Evolutionary conservation across 2,888 invertebrate genomes (phyloP).

Genomic region (Digitonthophagus gazella): DNA sequence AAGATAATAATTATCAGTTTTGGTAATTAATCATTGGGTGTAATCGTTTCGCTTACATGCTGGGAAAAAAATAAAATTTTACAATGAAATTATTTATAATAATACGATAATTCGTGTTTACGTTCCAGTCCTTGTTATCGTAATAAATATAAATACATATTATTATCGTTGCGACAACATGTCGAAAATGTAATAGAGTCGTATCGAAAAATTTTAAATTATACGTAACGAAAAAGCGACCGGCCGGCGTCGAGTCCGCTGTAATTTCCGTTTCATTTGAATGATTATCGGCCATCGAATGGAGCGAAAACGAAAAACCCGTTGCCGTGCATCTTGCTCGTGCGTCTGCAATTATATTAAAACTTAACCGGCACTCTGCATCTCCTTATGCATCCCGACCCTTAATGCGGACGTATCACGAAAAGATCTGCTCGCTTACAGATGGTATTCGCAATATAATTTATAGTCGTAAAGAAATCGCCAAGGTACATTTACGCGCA

Average conservation of each 20-base stretch:
- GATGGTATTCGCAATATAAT: constrained; percentile 17
- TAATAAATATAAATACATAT: background rate
- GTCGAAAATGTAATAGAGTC: background rate
- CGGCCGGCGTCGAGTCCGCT: background rate
- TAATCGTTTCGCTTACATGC: too few relatives aligned
- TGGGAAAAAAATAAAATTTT: too few relatives aligned
- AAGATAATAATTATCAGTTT: background rate
- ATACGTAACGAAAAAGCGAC: background rate
- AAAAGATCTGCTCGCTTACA: constrained; percentile 8
- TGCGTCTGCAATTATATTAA: constrained; percentile 3
- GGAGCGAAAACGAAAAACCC: background rate
- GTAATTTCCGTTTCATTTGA: background rate
- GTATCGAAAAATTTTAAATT: background rate
- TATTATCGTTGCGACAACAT: background rate
- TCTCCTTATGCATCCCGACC: background rate
- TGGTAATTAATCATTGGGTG: background rate
- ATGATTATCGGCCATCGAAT: background rate
- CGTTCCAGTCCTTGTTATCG: too few relatives aligned
- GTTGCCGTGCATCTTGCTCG: constrained; percentile 8
- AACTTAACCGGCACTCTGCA: constrained; percentile 12
- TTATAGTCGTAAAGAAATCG: constrained; percentile 14
- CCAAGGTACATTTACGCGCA: constrained; percentile 12
- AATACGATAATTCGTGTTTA: too few relatives aligned
- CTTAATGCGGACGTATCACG: constrained; percentile 12
- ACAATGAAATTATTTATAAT: too few relatives aligned